Conservation (phyloP, 2,797 vertebrate genomes). For the Pitangus sulphuratus region DNA sequence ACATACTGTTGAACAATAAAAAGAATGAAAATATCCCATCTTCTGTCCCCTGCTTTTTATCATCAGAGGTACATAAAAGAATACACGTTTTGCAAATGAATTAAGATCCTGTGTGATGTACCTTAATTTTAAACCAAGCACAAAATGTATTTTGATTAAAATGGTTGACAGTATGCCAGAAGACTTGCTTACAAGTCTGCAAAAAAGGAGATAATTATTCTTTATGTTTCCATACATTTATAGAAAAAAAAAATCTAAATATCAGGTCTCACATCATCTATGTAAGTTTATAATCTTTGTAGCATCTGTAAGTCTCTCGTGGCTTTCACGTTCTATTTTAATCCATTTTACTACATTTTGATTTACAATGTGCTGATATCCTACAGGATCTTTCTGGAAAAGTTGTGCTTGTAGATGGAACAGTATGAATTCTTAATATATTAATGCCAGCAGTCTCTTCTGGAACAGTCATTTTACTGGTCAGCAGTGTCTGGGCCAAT, state of each 20-base stretch:
- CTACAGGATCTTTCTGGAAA: background rate
- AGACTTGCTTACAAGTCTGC: slow-evolving; percentile 26
- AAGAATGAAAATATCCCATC: background rate
- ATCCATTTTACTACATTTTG: background rate
- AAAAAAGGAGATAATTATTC: background rate
- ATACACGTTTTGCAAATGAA: background rate
- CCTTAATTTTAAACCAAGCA: slow-evolving; percentile 58
- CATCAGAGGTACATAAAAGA: background rate
- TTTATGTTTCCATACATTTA: background rate
- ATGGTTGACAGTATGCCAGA: slow-evolving; percentile 38
- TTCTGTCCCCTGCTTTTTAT: background rate
- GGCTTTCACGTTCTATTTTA: background rate
- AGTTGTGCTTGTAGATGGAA: background rate
- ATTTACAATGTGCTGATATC: background rate
- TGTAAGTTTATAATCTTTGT: background rate
- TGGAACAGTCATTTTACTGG: background rate
- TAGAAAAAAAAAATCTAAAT: background rate
- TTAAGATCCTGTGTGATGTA: slow-evolving; percentile 15
- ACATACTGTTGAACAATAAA: background rate
- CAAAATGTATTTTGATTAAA: slow-evolving; percentile 25
- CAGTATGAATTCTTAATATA: background rate
- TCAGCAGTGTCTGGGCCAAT: background rate
- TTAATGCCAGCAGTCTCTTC: background rate
- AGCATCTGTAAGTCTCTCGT: background rate
- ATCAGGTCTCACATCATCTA: background rate